Conservation (phyloP, 1,140 invertebrate species). For the Pararge aegeria region DNA sequence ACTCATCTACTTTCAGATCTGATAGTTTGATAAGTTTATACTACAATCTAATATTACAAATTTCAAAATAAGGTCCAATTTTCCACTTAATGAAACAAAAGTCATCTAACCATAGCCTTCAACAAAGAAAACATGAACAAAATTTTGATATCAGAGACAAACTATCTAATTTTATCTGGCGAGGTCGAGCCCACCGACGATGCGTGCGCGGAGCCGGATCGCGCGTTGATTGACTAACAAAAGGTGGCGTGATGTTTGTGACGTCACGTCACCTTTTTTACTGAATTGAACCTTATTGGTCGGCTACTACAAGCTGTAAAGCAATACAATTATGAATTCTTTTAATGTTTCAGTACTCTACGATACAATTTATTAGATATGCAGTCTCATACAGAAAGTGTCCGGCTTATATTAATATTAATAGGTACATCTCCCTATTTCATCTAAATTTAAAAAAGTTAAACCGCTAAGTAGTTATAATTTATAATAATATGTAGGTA, state of each 20-base stretch:
- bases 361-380: no score
- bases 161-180: conserved; percentile 28
- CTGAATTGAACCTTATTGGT: conserved; percentile 46
- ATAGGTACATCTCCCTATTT: no score
- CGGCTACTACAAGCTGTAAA: conserved; percentile 15
- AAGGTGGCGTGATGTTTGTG: conserved; percentile 77
- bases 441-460: no score
- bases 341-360: conserved; percentile 8
- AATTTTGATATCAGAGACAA: conserved; percentile 5
- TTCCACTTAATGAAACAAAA: no score
- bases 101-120: neutral
- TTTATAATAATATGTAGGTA: no score
- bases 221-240: conserved; percentile 65
- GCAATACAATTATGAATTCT: conserved; percentile 12
- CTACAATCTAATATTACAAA: no score
- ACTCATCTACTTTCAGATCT: no score
- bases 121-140: neutral
- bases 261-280: conserved; percentile 72
- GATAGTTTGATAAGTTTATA: no score
- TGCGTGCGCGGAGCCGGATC: conserved; percentile 55
- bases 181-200: conserved; percentile 38
- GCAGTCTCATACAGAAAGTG: no score
- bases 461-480: no score
- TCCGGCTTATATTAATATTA: no score
- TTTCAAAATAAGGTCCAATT: no score